Base-by-base conservation (phyloP, 2,113 vertebrate genomes). In the Lepus europaeus region DNA sequence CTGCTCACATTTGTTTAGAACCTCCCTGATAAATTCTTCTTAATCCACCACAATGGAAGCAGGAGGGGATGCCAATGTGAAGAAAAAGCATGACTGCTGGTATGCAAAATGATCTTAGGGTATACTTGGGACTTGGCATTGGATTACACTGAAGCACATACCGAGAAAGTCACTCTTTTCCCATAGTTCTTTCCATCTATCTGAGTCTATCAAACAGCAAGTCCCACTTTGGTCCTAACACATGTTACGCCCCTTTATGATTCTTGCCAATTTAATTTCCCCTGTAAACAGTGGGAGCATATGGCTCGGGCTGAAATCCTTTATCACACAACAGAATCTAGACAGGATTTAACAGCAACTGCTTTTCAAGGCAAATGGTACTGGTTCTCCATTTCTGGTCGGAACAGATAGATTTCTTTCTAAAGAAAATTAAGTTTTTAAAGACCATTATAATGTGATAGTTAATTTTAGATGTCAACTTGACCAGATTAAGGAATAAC, bases 341-440 rank as follows among this genome's bases (percentile, higher is more conserved):
- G 68, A 91, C 29, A 77, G 49, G n/a, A 93, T 39, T 76, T 66
- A 39, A 83, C 9, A 68, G 45, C 23, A 68, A 95, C 6, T 90
- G 22, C 49, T 90, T 92, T 82, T 95, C 76, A 96, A 82, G 39
- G 51, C 45, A 85, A 93, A 36, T 61, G 13, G 90, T 69, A 91
- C 69, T 79, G 16, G 36, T 72, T 89, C 33, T 93, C 51, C 23
- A 73, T 45, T 76, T 89, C 53, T 73, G 25, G 27, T 59, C 89
- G n/a, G 8, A 4, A 91, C 12, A 89, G 0, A 82, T 61, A 92
- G 20, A 82, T 66, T 96, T 14, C 14, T 79, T 91, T 73, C 84
- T 23, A 79, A 95, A 83, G 23, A 94, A 85, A 68, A 85, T 53
- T 88, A 81, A 22, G 23, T 56, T 97, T 92, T 49, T 63, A 45